These are phyloP conservation scores for Contarinia nasturtii DNA, from an alignment of 1,140 invertebrate species.

Conservation along the genomic window DNA sequence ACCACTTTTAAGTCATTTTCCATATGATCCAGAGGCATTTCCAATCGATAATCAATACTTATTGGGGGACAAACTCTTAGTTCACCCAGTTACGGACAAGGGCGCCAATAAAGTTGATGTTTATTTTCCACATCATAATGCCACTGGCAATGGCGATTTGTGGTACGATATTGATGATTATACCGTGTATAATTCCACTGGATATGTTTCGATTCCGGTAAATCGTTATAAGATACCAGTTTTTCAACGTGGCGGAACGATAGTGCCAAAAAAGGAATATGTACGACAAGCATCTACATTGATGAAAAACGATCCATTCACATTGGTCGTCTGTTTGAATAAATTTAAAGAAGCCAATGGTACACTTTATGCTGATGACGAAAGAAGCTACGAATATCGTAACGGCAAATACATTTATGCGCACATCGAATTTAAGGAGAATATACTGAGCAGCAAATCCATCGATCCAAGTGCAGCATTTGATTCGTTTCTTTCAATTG, in stretches of 20 bases:
- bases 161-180: constrained; percentile 90
- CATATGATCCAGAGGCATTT: constrained; percentile 57
- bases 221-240: constrained; percentile 65
- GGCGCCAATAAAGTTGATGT: constrained; percentile 59
- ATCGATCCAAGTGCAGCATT: constrained; percentile 40
- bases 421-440: constrained; percentile 41
- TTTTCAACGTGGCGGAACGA: constrained; percentile 84
- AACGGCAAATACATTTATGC: constrained; percentile 62
- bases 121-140: constrained; percentile 67
- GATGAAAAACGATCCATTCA: constrained; percentile 84
- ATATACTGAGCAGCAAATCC: constrained; percentile 44
- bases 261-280: constrained; percentile 80
- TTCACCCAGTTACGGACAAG: constrained; percentile 75
- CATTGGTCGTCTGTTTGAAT: constrained; percentile 66
- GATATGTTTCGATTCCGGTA: constrained; percentile 41
- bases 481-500: constrained; percentile 64
- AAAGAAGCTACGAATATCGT: constrained; percentile 67
- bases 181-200: constrained; percentile 34
- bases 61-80: constrained; percentile 64
- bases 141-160: constrained; percentile 28
- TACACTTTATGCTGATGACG: constrained; percentile 82
- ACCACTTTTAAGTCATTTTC: constrained; percentile 81
- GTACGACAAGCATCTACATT: constrained; percentile 68
- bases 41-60: constrained; percentile 68
- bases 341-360: constrained; percentile 51